phyloP scores from a whole-genome alignment of 2,113 vertebrate species.

The Pelobates fuscus region DNA sequence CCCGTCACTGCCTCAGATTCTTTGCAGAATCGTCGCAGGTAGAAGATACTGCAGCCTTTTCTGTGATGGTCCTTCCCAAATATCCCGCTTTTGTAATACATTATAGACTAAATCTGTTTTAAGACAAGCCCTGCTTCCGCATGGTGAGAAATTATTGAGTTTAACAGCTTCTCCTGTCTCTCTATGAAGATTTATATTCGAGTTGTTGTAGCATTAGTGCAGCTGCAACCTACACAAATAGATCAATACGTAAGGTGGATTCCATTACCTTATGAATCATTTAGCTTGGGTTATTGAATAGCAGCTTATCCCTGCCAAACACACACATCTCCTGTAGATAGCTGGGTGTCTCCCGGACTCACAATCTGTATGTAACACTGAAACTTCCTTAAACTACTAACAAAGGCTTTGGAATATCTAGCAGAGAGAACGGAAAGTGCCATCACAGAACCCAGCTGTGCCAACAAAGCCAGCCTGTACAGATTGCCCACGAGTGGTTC shows the following conservation, averaged over 20 bases:
- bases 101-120: conserved; percentile 18
- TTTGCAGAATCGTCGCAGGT: too few relatives aligned
- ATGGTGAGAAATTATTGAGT: conserved; percentile 19
- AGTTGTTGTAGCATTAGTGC: conserved; percentile 22
- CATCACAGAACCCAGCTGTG: too few relatives aligned
- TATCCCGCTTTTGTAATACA: neutral
- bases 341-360: neutral
- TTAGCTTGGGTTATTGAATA: conserved; percentile 22
- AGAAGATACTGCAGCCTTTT: neutral
- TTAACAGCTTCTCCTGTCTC: conserved; percentile 31
- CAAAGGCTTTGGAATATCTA: too few relatives aligned
- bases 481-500: too few relatives aligned
- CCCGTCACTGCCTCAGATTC: too few relatives aligned
- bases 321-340: conserved; percentile 10
- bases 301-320: conserved; percentile 11
- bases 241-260: conserved; percentile 22
- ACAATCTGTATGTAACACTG: too few relatives aligned
- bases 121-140: neutral
- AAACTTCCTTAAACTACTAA: too few relatives aligned
- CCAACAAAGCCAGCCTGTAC: too few relatives aligned
- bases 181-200: conserved; percentile 25
- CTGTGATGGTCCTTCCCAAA: neutral
- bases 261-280: conserved; percentile 44
- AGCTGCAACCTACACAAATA: neutral
- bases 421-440: too few relatives aligned